Evolutionary conservation across 2,113 vertebrate genomes (phyloP), one percentile per base, ranked within the genome.

Genomic region (Pseudopipra pipra): DNA sequence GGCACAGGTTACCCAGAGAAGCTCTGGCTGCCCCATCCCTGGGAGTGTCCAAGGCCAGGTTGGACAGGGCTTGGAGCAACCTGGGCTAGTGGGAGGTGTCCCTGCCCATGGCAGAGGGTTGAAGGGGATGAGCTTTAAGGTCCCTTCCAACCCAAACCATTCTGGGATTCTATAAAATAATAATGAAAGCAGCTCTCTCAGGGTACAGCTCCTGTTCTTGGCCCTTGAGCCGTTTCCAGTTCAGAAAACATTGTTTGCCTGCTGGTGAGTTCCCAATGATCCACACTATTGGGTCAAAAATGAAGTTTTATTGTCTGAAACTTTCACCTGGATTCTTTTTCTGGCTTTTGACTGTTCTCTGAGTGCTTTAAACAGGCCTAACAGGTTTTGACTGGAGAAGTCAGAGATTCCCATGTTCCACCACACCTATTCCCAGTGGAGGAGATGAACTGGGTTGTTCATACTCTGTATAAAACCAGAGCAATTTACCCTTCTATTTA

Each of bases 401-500:
- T 74, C 70, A 61, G 25, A 88, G 59, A 85, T 83, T 73, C 54
- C 51, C 1, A 4, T n/a, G 44, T 39, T 59, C 37, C 25, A 35
- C 28, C 41, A 62, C n/a, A 17, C 58, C 56, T 52, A 0, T 86
- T 91, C 75, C 85, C 56, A 31, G 11, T 28, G 47, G 73, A 75
- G 39, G 44, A 81, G 74, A 30, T 58, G 35, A 89, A 54, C 72
- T 55, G 55, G 27, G 14, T 70, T 74, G 51, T 78, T 93, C 46
- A 8, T 24, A 49, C 65, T 95, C 82, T 22, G 8, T 46, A 33
- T 54, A 65, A 91, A 97, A 94, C 70, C 41, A 41, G 76, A 91
- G 65, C 49, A 81, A 85, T 72, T 93, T 82, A 74, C 47, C 35
- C 51, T 88, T 88, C 41, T 70, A 25, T 96, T 97, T 91, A 90